Percentiles rank a stretch among this genome's conserved stretches.
phyloP scores from a whole-genome alignment of 2,113 vertebrate species.

The Gallinago paraguaiae region DNA sequence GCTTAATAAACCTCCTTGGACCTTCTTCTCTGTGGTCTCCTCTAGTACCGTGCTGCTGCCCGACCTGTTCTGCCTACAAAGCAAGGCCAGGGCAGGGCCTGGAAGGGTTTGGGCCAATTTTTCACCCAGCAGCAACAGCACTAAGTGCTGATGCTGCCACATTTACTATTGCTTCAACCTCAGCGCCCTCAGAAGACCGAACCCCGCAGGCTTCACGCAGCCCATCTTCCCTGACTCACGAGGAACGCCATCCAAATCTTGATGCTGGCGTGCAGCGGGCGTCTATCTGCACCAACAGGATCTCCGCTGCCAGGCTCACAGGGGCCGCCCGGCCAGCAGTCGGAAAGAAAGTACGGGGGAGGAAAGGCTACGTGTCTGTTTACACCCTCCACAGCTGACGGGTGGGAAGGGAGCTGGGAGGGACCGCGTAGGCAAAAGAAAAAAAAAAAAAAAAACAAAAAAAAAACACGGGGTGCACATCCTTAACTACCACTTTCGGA shows the following conservation, averaged over 20 bases:
- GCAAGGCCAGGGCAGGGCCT: background rate
- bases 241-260: background rate
- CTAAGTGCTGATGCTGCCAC: background rate
- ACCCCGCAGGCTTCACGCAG: background rate
- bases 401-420: background rate
- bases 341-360: background rate
- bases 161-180: background rate
- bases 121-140: background rate
- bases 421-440: background rate
- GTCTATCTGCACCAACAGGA: rapidly evolving
- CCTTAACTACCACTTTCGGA: background rate
- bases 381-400: background rate
- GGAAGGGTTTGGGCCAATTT: background rate
- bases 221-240: background rate
- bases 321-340: background rate
- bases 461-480: background rate
- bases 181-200: background rate
- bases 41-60: background rate
- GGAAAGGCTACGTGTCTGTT: background rate
- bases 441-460: too few relatives aligned
- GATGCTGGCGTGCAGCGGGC: rapidly evolving
- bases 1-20: background rate
- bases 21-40: background rate
- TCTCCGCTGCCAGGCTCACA: background rate
- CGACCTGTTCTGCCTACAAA: conserved; percentile 8